Base-by-base conservation (phyloP, 2,113 vertebrate species). In the Corythornis madagascariensis region DNA sequence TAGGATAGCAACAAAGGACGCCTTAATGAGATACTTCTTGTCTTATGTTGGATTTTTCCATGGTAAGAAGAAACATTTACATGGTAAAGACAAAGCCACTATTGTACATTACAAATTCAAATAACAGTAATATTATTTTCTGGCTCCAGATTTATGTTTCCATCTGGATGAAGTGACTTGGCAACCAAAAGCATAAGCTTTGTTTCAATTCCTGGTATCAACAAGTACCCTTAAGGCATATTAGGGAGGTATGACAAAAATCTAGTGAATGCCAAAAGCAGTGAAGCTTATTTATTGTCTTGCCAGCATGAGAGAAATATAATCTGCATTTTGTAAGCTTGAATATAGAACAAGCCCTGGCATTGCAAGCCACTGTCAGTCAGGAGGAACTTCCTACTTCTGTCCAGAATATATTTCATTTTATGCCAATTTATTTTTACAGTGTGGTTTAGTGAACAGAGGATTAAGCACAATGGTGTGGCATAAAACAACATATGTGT, bases 201-300 rank as follows among this genome's bases (percentile, higher is more conserved):
- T 96, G 94, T 96, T 96, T 96, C 96, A 96, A 92, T 96, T 94
- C 94, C 85, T 96, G 91, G 91, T 96, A 96, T 95, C 95, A 96
- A 96, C 96, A 96, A 96, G 92, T 96, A 93, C 94, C 96, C 95
- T 96, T 89, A 96, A 96, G 95, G 96, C 96, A 96, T 96, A 95
- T 96, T 96, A 96, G 95, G 89, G 94, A 96, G 92, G 92, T 96
- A 96, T 95, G 94, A 96, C 94, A 96, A 96, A 94, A 96, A 92
- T 80, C 69, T 74, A 93, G 79, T 66, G 93, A 52, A 82, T 95
- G 95, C 95, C 96, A 96, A 93, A 86, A 91, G 56, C 89, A 89
- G 78, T 85, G 92, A 95, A 85, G 91, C 84, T 84, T 87, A 91
- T 82, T 73, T 94, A 94, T 66, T 95, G 93, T 74, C 87, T 95